Percentiles rank a stretch among this genome's conserved stretches.
phyloP scores from a whole-genome alignment of 1,140 invertebrate genomes.

The Cotesia vestalis region DNA sequence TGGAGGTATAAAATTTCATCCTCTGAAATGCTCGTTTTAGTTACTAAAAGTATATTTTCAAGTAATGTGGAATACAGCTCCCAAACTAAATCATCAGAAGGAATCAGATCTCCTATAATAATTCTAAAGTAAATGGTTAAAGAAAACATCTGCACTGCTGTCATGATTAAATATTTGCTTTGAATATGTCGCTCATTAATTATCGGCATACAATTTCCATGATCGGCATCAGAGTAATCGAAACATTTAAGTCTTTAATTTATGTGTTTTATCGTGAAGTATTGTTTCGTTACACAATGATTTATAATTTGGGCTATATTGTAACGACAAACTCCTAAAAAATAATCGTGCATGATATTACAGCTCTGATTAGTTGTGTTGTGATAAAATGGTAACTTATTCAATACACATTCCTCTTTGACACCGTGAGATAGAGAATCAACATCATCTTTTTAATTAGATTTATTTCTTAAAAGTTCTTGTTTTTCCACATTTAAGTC shows the following conservation, averaged over 20 bases:
- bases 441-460: neutral
- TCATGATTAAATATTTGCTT: constrained; percentile 32
- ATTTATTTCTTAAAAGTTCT: neutral
- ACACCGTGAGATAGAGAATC: neutral
- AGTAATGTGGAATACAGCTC: no score
- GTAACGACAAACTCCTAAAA: no score
- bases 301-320: no score
- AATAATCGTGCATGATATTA: no score
- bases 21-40: constrained; percentile 33
- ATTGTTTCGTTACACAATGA: constrained; percentile 11
- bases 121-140: constrained; percentile 44
- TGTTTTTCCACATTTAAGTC: neutral
- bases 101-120: constrained; percentile 39
- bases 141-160: constrained; percentile 42
- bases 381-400: constrained; percentile 17
- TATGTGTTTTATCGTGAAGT: constrained; percentile 31
- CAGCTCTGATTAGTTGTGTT: neutral
- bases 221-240: constrained; percentile 29
- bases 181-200: constrained; percentile 31
- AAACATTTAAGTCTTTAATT: constrained; percentile 38
- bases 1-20: constrained; percentile 32
- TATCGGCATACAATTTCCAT: constrained; percentile 31
- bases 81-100: no score
- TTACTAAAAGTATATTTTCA: no score
- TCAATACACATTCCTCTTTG: constrained; percentile 16